A percentile compares a stretch with the other conserved stretches of the same genome.
Evolutionary conservation across 2,797 vertebrate species (phyloP).

Genomic region (Liparis tanakae): DNA sequence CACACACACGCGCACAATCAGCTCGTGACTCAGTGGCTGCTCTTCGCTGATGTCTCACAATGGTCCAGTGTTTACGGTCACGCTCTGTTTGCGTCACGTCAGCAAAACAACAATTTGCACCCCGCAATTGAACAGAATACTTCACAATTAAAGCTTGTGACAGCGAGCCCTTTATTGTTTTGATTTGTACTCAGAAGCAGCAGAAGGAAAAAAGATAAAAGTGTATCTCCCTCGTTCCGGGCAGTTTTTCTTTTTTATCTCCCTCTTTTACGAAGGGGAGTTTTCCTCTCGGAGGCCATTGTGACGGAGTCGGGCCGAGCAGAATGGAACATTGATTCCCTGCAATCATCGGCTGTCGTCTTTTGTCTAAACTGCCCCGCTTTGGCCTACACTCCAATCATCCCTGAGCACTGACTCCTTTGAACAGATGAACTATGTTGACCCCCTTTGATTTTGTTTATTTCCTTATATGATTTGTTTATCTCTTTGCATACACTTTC

Average conservation of each 20-base stretch:
- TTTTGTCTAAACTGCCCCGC: constrained; percentile 62
- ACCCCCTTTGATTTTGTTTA: constrained; percentile 75
- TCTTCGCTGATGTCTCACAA: constrained; percentile 47
- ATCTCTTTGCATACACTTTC: constrained; percentile 47
- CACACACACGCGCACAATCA: neutral
- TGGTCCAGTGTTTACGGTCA: constrained; percentile 63
- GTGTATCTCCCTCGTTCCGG: constrained; percentile 39
- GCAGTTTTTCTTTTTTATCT: constrained; percentile 38
- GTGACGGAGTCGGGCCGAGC: constrained; percentile 52
- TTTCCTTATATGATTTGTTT: constrained; percentile 64
- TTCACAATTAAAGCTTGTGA: constrained; percentile 72
- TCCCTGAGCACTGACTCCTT: constrained; percentile 45
- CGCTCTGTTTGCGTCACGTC: constrained; percentile 62
- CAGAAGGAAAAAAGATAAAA: constrained; percentile 46
- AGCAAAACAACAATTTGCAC: constrained; percentile 72
- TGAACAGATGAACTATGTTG: constrained; percentile 56
- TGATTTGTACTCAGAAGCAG: constrained; percentile 31
- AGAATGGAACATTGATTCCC: constrained; percentile 73
- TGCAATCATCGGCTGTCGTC: constrained; percentile 74
- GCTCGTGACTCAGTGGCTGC: constrained; percentile 41
- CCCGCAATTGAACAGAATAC: constrained; percentile 64
- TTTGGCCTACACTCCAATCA: constrained; percentile 65
- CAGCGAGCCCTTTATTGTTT: constrained; percentile 37
- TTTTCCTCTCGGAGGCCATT: constrained; percentile 52
- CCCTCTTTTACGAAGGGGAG: constrained; percentile 39